phyloP scores from a whole-genome alignment of 2,113 vertebrate species.

The Atractosteus spatula region DNA sequence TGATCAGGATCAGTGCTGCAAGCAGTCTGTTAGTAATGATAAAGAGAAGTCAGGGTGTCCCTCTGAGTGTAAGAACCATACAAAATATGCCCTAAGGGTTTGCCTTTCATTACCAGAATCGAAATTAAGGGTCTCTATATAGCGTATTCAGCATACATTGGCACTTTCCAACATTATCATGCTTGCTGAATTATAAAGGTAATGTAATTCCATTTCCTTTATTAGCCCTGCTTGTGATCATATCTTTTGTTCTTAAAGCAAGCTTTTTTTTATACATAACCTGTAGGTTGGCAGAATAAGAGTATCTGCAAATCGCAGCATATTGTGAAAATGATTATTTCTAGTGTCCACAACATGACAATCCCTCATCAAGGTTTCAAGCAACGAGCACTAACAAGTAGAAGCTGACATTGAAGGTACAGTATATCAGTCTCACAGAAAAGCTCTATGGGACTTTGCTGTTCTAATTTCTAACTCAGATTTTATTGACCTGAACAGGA shows the following conservation, averaged over 20 bases:
- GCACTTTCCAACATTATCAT: too few relatives aligned
- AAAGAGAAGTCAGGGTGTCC: not conserved
- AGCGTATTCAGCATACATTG: too few relatives aligned
- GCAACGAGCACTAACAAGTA: not conserved
- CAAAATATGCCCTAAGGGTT: not conserved
- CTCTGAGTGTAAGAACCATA: constrained; percentile 1
- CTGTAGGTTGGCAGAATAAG: too few relatives aligned
- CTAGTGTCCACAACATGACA: too few relatives aligned
- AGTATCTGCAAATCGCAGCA: too few relatives aligned
- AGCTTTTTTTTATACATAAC: too few relatives aligned
- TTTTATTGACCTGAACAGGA: too few relatives aligned
- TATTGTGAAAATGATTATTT: too few relatives aligned
- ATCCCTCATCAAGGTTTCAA: not conserved
- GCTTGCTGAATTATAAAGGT: too few relatives aligned
- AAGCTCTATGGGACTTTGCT: not conserved
- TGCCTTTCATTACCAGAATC: not conserved
- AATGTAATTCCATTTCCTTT: too few relatives aligned
- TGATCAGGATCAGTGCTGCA: not conserved
- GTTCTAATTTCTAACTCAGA: not conserved
- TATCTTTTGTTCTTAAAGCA: too few relatives aligned
- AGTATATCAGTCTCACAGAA: not conserved
- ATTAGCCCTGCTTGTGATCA: too few relatives aligned
- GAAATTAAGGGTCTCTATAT: not conserved
- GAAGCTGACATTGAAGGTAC: constrained; percentile 39
- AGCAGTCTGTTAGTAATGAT: not conserved